phyloP scores from a whole-genome alignment of 2,797 vertebrate species.

The Pangasius macronema region DNA sequence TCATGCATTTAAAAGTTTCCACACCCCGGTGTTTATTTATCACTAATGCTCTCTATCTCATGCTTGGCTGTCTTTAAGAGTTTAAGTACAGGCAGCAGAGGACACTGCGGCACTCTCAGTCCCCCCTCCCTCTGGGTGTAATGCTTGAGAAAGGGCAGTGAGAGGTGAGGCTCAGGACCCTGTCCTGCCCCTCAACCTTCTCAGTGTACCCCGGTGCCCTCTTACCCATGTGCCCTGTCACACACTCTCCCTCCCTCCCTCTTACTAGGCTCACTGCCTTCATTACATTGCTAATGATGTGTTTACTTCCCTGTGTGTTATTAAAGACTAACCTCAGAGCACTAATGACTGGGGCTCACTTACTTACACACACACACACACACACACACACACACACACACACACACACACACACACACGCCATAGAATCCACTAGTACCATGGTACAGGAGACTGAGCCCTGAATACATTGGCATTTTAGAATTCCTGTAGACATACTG shows the following conservation, averaged over 20 bases:
- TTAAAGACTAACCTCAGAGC: conserved; percentile 60
- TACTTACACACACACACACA: conserved; percentile 43
- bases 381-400: conserved; percentile 40
- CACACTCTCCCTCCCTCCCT: not conserved
- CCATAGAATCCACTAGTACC: conserved; percentile 31
- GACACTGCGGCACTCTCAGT: not conserved
- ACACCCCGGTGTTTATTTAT: not conserved
- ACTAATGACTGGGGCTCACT: conserved; percentile 59
- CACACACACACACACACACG: conserved; percentile 36
- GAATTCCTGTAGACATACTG: not conserved
- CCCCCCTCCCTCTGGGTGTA: conserved; percentile 5
- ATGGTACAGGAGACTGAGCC: not conserved
- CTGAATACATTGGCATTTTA: not conserved
- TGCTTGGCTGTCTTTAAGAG: not conserved
- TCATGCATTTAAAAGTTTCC: not conserved
- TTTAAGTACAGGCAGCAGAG: conserved; percentile 8
- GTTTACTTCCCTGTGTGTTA: conserved; percentile 58
- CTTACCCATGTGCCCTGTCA: conserved; percentile 30
- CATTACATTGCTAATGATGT: conserved; percentile 60
- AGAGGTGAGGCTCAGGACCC: conserved; percentile 43
- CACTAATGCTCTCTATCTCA: not conserved
- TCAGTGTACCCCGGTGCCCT: conserved; percentile 45
- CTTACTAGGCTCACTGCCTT: conserved; percentile 46
- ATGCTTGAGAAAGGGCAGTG: conserved; percentile 45
- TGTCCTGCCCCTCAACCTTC: conserved; percentile 44